Conservation (phyloP, 2,888 invertebrate species). For the Spicauda simplicius region DNA sequence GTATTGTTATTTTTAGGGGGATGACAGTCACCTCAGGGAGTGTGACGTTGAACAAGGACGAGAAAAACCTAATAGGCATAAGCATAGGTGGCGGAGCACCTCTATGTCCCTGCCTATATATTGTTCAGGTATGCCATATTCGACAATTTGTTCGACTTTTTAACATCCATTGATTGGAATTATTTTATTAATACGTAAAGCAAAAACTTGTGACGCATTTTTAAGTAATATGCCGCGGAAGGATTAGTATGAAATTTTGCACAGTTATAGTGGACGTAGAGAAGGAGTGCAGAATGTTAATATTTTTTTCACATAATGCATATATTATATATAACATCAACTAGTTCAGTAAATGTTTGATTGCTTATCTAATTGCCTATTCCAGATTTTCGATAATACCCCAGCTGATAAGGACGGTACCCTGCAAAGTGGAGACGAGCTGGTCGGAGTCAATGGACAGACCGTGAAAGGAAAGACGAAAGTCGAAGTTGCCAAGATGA, state of each 20-base stretch:
- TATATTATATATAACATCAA: no score
- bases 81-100: constrained; percentile 99
- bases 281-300: no score
- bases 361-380: constrained; percentile 30
- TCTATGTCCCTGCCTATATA: constrained; percentile 97
- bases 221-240: no score
- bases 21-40: constrained; percentile 98
- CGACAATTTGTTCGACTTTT: no score
- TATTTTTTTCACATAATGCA: no score
- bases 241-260: no score
- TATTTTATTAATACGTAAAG: no score
- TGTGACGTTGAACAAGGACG: constrained; percentile 95
- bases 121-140: constrained; percentile 91
- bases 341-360: no score
- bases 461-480: constrained; percentile 98
- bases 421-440: constrained; percentile 97
- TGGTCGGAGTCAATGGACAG: constrained; percentile 96
- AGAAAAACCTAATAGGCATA: constrained; percentile 97
- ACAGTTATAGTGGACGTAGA: no score
- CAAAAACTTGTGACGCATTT: no score
- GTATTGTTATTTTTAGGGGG: constrained; percentile 95
- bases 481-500: constrained; percentile 99
- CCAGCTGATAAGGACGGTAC: constrained; percentile 97
- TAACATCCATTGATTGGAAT: no score
- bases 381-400: constrained; percentile 97